phyloP scores from a whole-genome alignment of 2,797 vertebrate species.

The Crocidura indochinensis region DNA sequence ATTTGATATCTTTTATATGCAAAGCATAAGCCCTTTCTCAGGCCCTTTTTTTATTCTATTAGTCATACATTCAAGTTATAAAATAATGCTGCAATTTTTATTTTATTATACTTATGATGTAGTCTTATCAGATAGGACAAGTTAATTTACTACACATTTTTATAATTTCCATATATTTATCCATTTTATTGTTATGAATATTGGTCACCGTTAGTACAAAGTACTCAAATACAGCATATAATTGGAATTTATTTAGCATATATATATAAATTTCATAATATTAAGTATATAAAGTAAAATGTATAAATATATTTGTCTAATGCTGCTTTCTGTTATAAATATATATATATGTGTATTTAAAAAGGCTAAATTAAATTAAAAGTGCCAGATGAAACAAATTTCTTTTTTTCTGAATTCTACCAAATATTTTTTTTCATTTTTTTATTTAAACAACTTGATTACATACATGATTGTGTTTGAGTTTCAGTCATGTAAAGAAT shows the following conservation, averaged over 20 bases:
- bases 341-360: not conserved
- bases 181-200: constrained; percentile 1
- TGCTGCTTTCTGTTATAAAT: not conserved
- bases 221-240: not conserved
- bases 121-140: not conserved
- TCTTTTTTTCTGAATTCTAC: too few relatives aligned
- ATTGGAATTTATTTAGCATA: not conserved
- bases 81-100: not conserved
- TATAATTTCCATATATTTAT: not conserved
- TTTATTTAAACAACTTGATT: too few relatives aligned
- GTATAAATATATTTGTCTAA: not conserved
- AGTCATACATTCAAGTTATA: not conserved
- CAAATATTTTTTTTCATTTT: too few relatives aligned
- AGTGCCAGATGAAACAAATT: too few relatives aligned
- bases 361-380: not conserved
- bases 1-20: too few relatives aligned
- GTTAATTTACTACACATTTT: not conserved
- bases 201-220: constrained; percentile 5
- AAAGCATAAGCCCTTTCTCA: not conserved
- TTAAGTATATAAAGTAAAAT: not conserved
- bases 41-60: not conserved
- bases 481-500: too few relatives aligned
- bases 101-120: constrained; percentile 39
- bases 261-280: constrained; percentile 22
- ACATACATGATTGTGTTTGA: too few relatives aligned